Evolutionary conservation across 2,888 invertebrate species (phyloP), one percentile per base, ranked within the genome.

Genomic region (Cetonia aurata): DNA sequence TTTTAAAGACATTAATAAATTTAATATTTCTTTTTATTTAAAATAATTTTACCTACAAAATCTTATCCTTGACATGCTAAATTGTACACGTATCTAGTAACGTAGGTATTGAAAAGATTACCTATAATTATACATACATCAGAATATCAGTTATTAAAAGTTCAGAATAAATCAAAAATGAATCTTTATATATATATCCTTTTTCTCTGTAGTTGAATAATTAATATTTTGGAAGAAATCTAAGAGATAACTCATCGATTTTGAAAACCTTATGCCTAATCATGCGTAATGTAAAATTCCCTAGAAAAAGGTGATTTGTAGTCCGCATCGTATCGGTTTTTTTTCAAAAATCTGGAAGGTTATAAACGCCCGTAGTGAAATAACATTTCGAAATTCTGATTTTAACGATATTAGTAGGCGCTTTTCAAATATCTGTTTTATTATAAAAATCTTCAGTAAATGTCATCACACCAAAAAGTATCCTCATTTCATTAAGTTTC

Each of bases 361-460:
- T 10, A 31, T 19, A 57, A 9, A 37, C 12, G 17, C 41, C 17
- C 15, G 1, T n/a, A 17, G 33, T 57, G 37, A 42, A 25, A 25
- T 25, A 25, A 25, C 25, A 25, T 25, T 25, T 4, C 25, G 25
- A 17, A 33, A 44, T 41, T 70, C 56, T 41, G 15, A 50, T 56
- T 42, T 67, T 67, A 44, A 33, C 55, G 13, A 31, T 57, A 55
- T 48, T 53, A 71, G 71, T 71, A 71, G 71, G 71, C 71, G 71
- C 25, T 31, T 62, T 62, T 71, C 73, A 73, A 55, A 57, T 19
- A 33, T 56, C 59, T 56, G 55, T 72, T 59, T 69, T 69, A 66
- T 73, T 74, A 72, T 71, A 75, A 76, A 77, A 77, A 74, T 76
- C 75, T 75, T 72, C 69, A 71, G 77, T 77, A 72, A 67, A 73